Conservation (phyloP, 2,113 vertebrate genomes). For the Syngnathoides biaculeatus region DNA sequence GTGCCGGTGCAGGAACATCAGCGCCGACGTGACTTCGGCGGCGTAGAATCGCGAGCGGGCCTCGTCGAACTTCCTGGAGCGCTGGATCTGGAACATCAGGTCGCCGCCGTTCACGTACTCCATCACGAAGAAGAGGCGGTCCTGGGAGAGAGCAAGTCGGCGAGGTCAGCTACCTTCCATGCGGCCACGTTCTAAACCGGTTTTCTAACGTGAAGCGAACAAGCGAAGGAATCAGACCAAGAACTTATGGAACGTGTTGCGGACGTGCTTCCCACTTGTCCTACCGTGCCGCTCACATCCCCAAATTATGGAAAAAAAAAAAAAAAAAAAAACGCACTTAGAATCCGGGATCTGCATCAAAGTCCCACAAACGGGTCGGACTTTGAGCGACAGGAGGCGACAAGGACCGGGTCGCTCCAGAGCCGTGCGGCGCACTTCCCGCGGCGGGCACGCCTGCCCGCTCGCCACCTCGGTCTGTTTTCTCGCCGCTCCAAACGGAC, state of each 20-base stretch:
- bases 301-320: not conserved
- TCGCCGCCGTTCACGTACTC: conserved; percentile 97
- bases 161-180: too few species aligned
- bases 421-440: conserved; percentile 19
- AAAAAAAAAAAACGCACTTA: too few species aligned
- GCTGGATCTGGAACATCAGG: conserved; percentile 97
- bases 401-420: conserved; percentile 9
- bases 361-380: not conserved
- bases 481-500: conserved; percentile 36
- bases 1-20: conserved; percentile 94
- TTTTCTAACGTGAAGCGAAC: too few species aligned
- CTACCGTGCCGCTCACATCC: not conserved
- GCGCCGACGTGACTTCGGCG: conserved; percentile 93
- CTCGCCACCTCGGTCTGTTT: conserved; percentile 44
- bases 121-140: conserved; percentile 97
- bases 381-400: conserved; percentile 5
- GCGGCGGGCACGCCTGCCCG: too few species aligned
- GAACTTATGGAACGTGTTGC: too few species aligned
- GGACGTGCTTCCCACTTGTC: not conserved
- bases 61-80: conserved; percentile 93
- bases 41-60: conserved; percentile 95
- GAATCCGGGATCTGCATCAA: not conserved
- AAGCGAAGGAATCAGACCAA: too few species aligned
- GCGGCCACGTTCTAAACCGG: too few species aligned
- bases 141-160: conserved; percentile 64